Evolutionary conservation across 2,113 vertebrate genomes (phyloP), one percentile per base, ranked within the genome.

Genomic region (Callopanchax toddi): DNA sequence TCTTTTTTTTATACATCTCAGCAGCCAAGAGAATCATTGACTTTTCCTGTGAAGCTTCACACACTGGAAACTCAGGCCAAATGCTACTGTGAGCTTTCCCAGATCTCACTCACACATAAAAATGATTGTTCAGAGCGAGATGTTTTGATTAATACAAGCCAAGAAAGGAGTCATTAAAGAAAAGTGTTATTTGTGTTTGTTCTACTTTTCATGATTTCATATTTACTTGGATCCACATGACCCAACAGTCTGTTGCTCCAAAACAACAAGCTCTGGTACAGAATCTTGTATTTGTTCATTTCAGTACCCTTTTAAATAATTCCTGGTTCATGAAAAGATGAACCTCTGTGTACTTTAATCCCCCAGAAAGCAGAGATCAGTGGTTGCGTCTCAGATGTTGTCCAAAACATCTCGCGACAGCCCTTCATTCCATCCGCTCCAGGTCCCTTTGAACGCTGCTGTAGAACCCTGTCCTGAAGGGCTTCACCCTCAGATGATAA

Each of bases 401-500:
- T 76, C 77, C 78, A 82, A 89, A 84, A 86, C 84, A 89, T 89
- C 88, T 83, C 72, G 78, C 52, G 86, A 89, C 86, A 79, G 81
- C 63, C 56, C 67, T 79, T 84, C 81, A 84, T 79, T 82, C 89
- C 78, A 85, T 88, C 78, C 36, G 8, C 50, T 43, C 12, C 49
- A 74, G 74, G 40, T 45, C 60, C 81, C 89, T 92, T 93, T 92
- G 91, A 93, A 91, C 87, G 49, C 71, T 82, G 88, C 87, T 91
- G 91, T 92, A 91, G 90, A 86, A 91, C 87, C 1, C 8, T 22
- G 79, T 87, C 84, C 82, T 87, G 83, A 90, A 84, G 86, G 79
- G 72, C 74, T 89, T 90, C 84, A 91, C 80, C 84, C 90, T 86
- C 89, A 93, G 87, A 92, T 91, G 89, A 95, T 93, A 95, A 92